Evolutionary conservation across 2,888 invertebrate genomes (phyloP), one percentile per base, ranked within the genome.

Genomic region (Diabrotica balteata): DNA sequence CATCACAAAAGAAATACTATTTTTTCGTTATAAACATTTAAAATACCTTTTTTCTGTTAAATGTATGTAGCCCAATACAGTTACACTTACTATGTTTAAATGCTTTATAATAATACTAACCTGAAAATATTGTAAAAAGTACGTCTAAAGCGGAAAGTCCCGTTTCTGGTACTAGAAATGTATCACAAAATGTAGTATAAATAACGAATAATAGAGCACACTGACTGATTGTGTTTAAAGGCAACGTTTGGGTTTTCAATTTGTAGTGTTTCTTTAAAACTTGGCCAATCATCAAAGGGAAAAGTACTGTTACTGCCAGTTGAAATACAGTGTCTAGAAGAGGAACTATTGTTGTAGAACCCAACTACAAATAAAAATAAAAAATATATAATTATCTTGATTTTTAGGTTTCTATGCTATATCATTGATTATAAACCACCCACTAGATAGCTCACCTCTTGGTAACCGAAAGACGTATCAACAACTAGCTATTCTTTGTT

Each of bases 121-220:
- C 87, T 75, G 87, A 80, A 70, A 86, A 76, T 50, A 87, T 81
- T 7, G 87, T 86, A 47, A 85, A 78, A 45, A 88, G 72, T 11
- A 88, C 81, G 78, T 86, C 87, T 10, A 82, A 71, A 17, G 86
- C 85, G 63, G 84, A 84, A 60, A 88, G 79, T 11, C 85, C 84
- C 57, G 85, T 81, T 71, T 87, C 86, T 44, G 86, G 83, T 43
- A 85, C 84, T 45, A 83, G 78, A 76, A 88, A 88, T 22, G 88
- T 87, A 80, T 88, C 88, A 82, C 88, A 89, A 79, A 88, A 88
- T 49, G 88, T 88, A 17, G 87, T 86, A 77, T 87, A 88, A 67
- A 89, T 88, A 59, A 88, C 86, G 70, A 87, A 83, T 44, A 88
- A 79, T 17, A 89, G 80, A 66, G 86, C 84, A 53, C 80, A 73